Conservation (phyloP, 2,888 invertebrate genomes). For the Cepaea hortensis region DNA sequence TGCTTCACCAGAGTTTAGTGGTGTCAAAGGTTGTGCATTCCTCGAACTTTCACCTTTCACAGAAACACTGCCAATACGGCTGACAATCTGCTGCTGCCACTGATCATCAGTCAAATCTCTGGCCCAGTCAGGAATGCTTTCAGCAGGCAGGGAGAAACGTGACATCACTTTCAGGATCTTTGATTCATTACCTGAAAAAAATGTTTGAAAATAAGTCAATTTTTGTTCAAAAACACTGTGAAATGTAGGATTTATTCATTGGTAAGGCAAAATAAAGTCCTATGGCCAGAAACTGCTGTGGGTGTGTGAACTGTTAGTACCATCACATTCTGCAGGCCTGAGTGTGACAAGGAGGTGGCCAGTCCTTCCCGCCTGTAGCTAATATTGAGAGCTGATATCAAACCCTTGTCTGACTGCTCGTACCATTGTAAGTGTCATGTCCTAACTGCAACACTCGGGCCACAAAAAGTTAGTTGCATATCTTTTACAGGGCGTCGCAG, state of each 20-base stretch:
- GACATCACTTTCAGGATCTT: conserved; percentile 70
- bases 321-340: too few species aligned
- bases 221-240: neutral
- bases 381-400: too few species aligned
- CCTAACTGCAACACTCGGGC: too few species aligned
- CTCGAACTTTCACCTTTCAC: neutral
- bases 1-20: neutral
- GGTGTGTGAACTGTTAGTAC: too few species aligned
- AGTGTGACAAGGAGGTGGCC: too few species aligned
- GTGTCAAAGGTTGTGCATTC: neutral
- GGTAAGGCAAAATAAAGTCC: too few species aligned
- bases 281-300: too few species aligned
- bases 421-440: too few species aligned
- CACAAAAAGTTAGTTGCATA: too few species aligned
- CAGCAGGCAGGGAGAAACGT: conserved; percentile 65
- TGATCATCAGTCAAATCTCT: conserved; percentile 67
- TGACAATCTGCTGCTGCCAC: conserved; percentile 64
- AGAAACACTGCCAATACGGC: conserved; percentile 29
- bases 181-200: conserved; percentile 64
- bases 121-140: conserved; percentile 72
- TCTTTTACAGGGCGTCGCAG: too few species aligned
- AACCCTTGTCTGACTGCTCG: too few species aligned
- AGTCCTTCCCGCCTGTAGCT: too few species aligned
- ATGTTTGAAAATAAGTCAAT: neutral
- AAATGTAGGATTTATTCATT: neutral